Conservation (phyloP, 2,113 vertebrate genomes). For the Zootoca vivipara region DNA sequence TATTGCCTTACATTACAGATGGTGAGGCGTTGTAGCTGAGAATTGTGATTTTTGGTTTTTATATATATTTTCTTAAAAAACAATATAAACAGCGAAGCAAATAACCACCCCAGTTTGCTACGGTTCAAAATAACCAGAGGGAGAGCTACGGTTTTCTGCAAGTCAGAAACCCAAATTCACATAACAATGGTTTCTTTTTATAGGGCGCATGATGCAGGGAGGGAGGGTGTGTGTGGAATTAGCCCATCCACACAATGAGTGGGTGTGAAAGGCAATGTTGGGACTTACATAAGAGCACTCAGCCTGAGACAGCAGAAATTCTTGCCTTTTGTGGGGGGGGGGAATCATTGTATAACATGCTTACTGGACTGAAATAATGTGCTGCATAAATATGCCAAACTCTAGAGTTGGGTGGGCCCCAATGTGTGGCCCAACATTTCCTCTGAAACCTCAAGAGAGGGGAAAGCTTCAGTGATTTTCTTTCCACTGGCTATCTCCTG, state of each 20-base stretch:
- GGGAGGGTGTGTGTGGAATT: background rate
- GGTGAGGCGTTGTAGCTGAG: no score
- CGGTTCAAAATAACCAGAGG: background rate
- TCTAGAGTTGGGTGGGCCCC: background rate
- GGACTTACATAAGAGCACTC: background rate
- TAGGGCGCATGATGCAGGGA: background rate
- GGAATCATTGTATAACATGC: background rate
- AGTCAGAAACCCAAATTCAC: background rate
- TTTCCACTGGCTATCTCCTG: background rate
- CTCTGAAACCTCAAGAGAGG: background rate
- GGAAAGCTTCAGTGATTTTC: background rate
- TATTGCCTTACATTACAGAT: background rate
- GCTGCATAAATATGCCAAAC: background rate
- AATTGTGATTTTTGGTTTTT: background rate
- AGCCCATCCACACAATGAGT: background rate
- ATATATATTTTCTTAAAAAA: background rate
- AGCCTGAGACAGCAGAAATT: conserved; percentile 1
- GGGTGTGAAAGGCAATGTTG: background rate
- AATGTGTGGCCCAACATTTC: background rate
- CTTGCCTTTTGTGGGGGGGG: background rate
- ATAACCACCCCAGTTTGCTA: background rate
- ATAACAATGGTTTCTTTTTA: conserved; percentile 1
- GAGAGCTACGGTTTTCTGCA: background rate
- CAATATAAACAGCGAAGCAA: background rate
- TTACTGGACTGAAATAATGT: background rate